Conservation (phyloP, 2,888 invertebrate species). For the Mesorhabditis spiculigera region DNA sequence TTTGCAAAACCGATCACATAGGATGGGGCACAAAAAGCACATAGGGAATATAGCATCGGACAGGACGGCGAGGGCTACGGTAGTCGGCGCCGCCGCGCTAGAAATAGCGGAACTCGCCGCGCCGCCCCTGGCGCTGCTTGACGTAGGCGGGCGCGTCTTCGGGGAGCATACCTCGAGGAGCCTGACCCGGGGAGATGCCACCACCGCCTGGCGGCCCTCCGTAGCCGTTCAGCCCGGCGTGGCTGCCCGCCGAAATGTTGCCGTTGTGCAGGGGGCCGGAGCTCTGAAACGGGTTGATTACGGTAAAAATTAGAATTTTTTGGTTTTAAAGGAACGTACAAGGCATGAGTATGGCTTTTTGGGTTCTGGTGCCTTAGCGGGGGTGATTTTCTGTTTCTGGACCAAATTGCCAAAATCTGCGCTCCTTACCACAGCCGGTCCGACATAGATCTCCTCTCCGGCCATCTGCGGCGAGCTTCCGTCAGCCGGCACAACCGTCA, state of each 20-base stretch:
- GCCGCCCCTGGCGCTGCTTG: conserved; percentile 55
- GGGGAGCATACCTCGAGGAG: conserved; percentile 46
- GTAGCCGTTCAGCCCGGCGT: conserved; percentile 11
- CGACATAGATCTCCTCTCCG: conserved; percentile 3
- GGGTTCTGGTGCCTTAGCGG: background rate
- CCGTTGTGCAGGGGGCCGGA: background rate
- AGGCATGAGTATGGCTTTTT: background rate
- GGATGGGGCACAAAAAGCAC: too few relatives aligned
- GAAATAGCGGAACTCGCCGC: conserved; percentile 59
- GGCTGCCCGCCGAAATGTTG: background rate
- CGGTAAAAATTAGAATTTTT: background rate
- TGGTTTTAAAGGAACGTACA: background rate
- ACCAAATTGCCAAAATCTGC: too few relatives aligned
- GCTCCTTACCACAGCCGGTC: background rate
- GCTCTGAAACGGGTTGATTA: background rate
- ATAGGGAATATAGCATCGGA: too few relatives aligned
- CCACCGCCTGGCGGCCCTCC: conserved; percentile 10
- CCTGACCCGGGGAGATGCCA: conserved; percentile 10
- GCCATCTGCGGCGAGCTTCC: background rate
- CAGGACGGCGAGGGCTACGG: background rate
- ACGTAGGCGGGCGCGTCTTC: conserved; percentile 57
- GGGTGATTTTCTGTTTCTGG: background rate
- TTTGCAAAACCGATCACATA: too few relatives aligned
- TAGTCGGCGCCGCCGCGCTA: conserved; percentile 20
- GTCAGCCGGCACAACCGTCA: conserved; percentile 37